Percentiles rank a stretch among this genome's conserved stretches.
Conservation (phyloP, 2,797 vertebrate genomes). For the Syngnathus rostellatus region DNA sequence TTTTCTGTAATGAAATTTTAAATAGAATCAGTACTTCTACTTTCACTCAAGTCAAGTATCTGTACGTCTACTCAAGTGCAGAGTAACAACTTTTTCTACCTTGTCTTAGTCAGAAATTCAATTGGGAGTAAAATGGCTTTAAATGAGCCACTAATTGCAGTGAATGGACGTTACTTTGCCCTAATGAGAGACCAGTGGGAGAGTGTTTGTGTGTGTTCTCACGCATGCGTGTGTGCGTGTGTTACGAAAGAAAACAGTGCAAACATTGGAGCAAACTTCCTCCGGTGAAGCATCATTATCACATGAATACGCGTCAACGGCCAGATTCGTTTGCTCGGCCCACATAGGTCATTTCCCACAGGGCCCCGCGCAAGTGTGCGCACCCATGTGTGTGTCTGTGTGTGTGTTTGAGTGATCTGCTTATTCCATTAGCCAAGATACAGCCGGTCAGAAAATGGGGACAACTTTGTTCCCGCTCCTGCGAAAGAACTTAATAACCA, state of each 20-base stretch:
- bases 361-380: neutral
- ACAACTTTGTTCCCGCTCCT: neutral
- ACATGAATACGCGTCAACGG: constrained; percentile 50
- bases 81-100: neutral
- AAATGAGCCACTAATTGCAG: neutral
- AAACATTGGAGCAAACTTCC: constrained; percentile 30
- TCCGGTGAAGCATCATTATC: constrained; percentile 45
- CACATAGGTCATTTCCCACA: constrained; percentile 12
- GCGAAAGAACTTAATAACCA: neutral
- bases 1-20: too few relatives aligned
- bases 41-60: too few relatives aligned
- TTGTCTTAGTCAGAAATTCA: neutral
- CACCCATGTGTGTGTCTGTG: neutral
- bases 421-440: neutral
- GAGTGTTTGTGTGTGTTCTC: neutral
- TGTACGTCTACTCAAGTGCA: neutral
- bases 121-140: neutral
- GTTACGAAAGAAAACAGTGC: neutral
- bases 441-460: constrained; percentile 3
- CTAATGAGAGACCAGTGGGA: neutral
- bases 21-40: too few relatives aligned
- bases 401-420: neutral
- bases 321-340: constrained; percentile 45
- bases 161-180: neutral
- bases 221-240: neutral